Conservation (phyloP, 2,888 invertebrate species). For the Dusona sp. region DNA sequence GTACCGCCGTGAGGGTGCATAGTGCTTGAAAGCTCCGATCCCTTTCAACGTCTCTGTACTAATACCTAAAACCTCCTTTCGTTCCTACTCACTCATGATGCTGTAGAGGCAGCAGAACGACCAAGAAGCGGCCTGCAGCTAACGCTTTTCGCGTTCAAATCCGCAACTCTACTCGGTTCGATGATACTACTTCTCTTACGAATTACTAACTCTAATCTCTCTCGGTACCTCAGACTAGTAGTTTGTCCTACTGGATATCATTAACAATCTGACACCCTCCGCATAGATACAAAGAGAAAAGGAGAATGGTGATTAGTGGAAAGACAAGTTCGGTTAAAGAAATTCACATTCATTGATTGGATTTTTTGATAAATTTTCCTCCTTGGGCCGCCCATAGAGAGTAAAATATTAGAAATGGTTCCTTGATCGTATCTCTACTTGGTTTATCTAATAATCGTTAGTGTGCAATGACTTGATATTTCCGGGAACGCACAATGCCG, state of each 20-base stretch:
- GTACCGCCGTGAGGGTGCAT: conserved; percentile 14
- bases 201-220: conserved; percentile 54
- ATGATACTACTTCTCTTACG: conserved; percentile 38
- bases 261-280: conserved; percentile 1
- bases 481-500: not conserved
- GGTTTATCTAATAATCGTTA: not conserved
- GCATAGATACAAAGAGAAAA: not conserved
- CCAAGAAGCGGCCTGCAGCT: conserved; percentile 25
- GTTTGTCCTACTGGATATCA: conserved; percentile 42
- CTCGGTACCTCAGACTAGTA: conserved; percentile 26
- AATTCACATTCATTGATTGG: conserved; percentile 35
- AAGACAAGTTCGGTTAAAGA: conserved; percentile 11
- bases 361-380: conserved; percentile 18
- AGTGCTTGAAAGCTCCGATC: conserved; percentile 20
- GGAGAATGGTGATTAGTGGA: conserved; percentile 21
- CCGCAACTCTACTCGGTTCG: conserved; percentile 19
- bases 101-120: conserved; percentile 4
- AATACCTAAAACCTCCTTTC: conserved; percentile 62
- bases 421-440: conserved; percentile 2
- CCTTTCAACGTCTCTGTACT: conserved; percentile 52
- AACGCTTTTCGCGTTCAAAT: not conserved
- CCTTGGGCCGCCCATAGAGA: not conserved
- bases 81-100: conserved; percentile 27
- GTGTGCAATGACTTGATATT: conserved; percentile 14
- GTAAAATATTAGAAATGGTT: conserved; percentile 18